phyloP scores from a whole-genome alignment of 2,888 invertebrate genomes.

The Hyles lineata region DNA sequence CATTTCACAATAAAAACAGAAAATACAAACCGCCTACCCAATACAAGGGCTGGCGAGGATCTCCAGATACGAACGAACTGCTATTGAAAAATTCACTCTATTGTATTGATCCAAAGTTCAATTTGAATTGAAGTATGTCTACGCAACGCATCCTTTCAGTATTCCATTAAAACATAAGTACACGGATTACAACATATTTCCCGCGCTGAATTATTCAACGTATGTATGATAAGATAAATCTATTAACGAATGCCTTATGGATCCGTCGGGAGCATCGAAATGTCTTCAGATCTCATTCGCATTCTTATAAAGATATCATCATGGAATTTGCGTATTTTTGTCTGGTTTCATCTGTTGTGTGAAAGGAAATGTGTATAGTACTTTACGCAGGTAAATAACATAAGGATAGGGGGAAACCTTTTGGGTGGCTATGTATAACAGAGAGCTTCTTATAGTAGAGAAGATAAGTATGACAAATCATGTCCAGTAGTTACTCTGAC shows the following conservation, averaged over 20 bases:
- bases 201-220: constrained; percentile 49
- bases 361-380: too few species aligned
- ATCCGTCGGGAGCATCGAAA: constrained; percentile 20
- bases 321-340: neutral
- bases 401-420: too few species aligned
- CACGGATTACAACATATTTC: constrained; percentile 40
- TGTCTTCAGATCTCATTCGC: constrained; percentile 15
- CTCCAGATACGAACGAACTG: neutral
- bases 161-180: constrained; percentile 42
- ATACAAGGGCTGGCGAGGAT: neutral
- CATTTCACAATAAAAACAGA: neutral
- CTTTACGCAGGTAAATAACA: too few species aligned
- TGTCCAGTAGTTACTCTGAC: too few species aligned
- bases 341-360: too few species aligned
- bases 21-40: neutral
- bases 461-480: too few species aligned
- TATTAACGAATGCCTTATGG: constrained; percentile 24
- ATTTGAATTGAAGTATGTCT: neutral
- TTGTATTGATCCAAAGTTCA: neutral
- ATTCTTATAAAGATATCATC: neutral
- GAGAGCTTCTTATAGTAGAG: too few species aligned
- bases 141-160: constrained; percentile 34
- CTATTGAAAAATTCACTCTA: neutral
- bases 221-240: constrained; percentile 19
- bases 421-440: too few species aligned